These are phyloP conservation scores for Orycteropus afer DNA, from an alignment of 2,113 vertebrate species.

Conservation along the genomic window DNA sequence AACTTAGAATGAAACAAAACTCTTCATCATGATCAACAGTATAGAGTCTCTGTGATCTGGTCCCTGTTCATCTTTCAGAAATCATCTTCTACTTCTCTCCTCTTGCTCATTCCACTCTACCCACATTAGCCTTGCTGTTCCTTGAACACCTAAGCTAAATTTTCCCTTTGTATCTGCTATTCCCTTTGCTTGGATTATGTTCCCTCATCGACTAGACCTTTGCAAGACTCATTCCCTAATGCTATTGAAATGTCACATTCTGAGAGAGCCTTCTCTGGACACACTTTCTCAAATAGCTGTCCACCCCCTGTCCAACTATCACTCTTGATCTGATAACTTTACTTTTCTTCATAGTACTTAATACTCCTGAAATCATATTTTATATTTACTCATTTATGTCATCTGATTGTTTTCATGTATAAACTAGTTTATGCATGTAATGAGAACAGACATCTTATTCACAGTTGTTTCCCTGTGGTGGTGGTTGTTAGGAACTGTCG, in stretches of 20 bases:
- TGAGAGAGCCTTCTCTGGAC: neutral
- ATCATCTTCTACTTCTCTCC: neutral
- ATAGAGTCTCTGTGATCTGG: neutral
- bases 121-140: neutral
- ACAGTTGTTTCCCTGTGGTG: neutral
- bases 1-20: constrained; percentile 22
- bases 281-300: neutral
- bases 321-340: neutral
- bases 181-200: neutral
- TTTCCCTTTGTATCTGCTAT: neutral
- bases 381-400: neutral
- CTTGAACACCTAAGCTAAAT: neutral
- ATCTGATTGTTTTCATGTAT: constrained; percentile 38
- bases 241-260: neutral
- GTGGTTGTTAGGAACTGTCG: too few relatives aligned
- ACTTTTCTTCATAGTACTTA: neutral
- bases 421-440: neutral
- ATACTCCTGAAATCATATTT: neutral
- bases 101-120: neutral
- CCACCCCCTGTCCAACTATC: neutral
- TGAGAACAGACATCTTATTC: neutral
- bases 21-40: neutral
- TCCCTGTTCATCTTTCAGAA: neutral
- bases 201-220: neutral
- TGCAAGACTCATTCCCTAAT: neutral